Evolutionary conservation across 1,140 invertebrate species (phyloP), one percentile per base, ranked within the genome.

Genomic region (Tenebrio molitor): DNA sequence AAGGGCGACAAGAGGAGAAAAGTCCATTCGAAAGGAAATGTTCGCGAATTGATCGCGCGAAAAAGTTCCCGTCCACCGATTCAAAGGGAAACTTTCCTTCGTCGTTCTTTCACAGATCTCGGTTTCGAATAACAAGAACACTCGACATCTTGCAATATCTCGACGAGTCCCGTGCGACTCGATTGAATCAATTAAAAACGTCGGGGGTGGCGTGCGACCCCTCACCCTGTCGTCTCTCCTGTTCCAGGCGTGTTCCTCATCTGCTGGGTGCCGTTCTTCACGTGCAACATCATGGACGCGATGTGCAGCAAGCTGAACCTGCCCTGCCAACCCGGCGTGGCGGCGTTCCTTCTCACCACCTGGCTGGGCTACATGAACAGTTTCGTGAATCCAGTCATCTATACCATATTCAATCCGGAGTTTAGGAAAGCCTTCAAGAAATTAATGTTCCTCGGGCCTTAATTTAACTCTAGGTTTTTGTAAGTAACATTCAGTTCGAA

Each of bases 261-360:
- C 76, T 99, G 98, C 84, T 99, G 98, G 98, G 93, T 98, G 58
- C 98, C 98, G 36, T 99, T 99, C 88, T 99, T 99, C 89, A 97
- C 94, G 0, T 96, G 94, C 85, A 96, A 97, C 85, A 96, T 99
- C 64, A 90, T 98, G 86, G 97, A 98, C 82, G 98, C 97, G n/a
- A 91, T 99, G 82, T 90, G 89, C 87, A 92, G 94, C 71, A 96
- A 97, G 83, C 86, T 97, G 74, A 88, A 89, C 15, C 87, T 88
- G 67, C 87, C 91, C 71, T 97, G 94, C 83, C 89, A 92, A 71
- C 95, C 96, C 0, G 95, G 95, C 6, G 89, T 97, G 33, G 92
- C 92, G 0, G 92, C 92, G 7, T 98, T 99, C 85, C 94, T 99
- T 78, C 87, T 97, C 39, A 97, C 96, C 73, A 98, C 97, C 0